Base-by-base conservation (phyloP, 2,888 invertebrate genomes). In the Tiphia femorata region DNA sequence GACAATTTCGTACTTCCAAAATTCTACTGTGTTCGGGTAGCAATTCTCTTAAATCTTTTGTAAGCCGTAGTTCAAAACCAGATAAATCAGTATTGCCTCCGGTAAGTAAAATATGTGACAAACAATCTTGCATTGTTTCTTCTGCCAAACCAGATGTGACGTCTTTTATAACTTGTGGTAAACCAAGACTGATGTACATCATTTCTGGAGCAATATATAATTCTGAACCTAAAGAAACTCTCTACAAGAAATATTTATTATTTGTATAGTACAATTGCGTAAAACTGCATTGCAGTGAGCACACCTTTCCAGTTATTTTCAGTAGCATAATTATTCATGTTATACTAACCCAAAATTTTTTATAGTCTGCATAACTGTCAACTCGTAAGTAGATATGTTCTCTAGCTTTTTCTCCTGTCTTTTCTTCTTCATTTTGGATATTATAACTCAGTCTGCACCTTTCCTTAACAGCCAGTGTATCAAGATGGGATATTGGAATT, bases 21-120 rank as follows among this genome's bases (percentile, higher is more conserved):
- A 84, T 80, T 25, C 74, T 67, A 29, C 78, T 80, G 58, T 82
- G 72, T 25, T 83, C 77, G 6, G 84, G 84, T 44, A 84, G 71
- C 53, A 80, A 51, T 48, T 82, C 80, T 35, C 76, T 66, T 51
- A 84, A 69, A 72, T 84, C 84, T 56, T 79, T 79, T 35, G 75
- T 77, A 41, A 84, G 70, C 64, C 84, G 74, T 14, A 79, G 60
- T 29, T 79, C 78, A 50, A 84, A 84, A 42, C 84, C 84, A 20
- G 79, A 71, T 35, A 84, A 72, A 59, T 84, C 83, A 30, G 84
- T 84, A 56, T 84, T 84, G 8, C 84, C 84, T 30, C 84, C 84
- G 6, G 84, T 84, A 5, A 84, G 75, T 20, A 84, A 69, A 62
- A 84, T 84, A 42, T 82, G 78, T 3, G 82, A 80, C n/a, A 84